A percentile compares a stretch with the other conserved stretches of the same genome.
Conservation (phyloP, 2,113 vertebrate species). For the Ictalurus punctatus region DNA sequence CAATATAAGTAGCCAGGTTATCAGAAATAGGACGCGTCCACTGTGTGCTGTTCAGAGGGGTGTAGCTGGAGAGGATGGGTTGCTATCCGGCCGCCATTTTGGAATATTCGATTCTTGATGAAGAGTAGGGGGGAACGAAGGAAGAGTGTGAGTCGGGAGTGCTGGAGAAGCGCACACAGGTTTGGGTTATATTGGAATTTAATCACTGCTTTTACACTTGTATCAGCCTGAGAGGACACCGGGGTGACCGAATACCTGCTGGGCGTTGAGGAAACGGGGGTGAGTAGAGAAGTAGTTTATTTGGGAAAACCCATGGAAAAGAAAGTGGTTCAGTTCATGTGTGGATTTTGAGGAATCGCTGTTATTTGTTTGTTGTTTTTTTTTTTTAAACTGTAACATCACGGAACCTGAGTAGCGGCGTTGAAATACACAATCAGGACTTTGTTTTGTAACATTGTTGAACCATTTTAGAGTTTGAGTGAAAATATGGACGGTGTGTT, state of each 20-base stretch:
- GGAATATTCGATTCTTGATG: slow-evolving; percentile 51
- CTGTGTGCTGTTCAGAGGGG: slow-evolving; percentile 5
- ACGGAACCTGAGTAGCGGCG: too few species aligned
- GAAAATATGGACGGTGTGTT: not conserved
- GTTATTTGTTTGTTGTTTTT: not conserved
- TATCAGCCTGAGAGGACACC: not conserved
- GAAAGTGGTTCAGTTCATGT: slow-evolving; percentile 5
- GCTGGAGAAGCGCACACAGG: slow-evolving; percentile 11
- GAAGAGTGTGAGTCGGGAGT: slow-evolving; percentile 1
- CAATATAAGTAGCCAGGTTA: not conserved
- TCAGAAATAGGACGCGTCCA: not conserved
- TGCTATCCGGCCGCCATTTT: slow-evolving; percentile 57
- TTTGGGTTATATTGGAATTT: slow-evolving; percentile 13
- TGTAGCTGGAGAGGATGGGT: slow-evolving; percentile 41
- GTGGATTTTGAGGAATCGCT: not conserved
- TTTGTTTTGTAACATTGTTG: not conserved
- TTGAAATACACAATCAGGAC: not conserved
- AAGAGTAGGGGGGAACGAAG: slow-evolving; percentile 30
- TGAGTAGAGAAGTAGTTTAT: slow-evolving; percentile 20
- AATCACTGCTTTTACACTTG: not conserved
- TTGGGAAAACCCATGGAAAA: not conserved
- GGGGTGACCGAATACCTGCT: not conserved
- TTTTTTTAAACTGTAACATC: not conserved
- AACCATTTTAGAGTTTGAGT: not conserved
- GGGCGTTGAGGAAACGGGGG: not conserved